Conservation (phyloP, 1,140 invertebrate genomes). For the Zaprionus nigranus region DNA sequence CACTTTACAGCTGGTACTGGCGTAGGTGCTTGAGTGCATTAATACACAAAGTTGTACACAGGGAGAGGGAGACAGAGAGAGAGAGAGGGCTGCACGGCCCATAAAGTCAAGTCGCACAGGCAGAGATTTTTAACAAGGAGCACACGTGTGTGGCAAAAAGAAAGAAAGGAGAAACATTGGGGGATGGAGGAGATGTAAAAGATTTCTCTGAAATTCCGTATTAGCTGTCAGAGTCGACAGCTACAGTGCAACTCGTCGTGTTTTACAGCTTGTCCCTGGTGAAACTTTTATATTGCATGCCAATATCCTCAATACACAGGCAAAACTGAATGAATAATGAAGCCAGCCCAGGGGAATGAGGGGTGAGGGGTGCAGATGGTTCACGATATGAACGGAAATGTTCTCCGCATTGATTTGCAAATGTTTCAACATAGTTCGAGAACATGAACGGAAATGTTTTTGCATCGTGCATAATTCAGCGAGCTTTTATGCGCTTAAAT, state of each 20-base stretch:
- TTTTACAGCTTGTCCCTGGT: conserved; percentile 57
- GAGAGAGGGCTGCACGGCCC: conserved; percentile 15
- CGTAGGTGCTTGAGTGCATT: conserved; percentile 65
- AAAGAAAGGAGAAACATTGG: no score
- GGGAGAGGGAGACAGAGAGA: not conserved
- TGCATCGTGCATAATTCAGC: not conserved
- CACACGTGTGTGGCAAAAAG: not conserved
- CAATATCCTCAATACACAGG: conserved; percentile 36
- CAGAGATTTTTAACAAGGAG: conserved; percentile 46
- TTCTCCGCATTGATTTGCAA: not conserved
- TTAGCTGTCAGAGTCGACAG: conserved; percentile 41
- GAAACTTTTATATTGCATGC: conserved; percentile 68
- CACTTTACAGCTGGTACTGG: conserved; percentile 41
- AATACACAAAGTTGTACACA: conserved; percentile 53
- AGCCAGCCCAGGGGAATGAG: not conserved
- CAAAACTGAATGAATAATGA: conserved; percentile 19
- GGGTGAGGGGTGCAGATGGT: not conserved
- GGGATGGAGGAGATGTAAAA: conserved; percentile 3
- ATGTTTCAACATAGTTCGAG: conserved; percentile 5
- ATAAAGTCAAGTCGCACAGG: conserved; percentile 64
- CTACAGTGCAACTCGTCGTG: conserved; percentile 36
- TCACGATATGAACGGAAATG: not conserved
- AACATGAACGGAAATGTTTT: not conserved
- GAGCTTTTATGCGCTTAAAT: conserved; percentile 9
- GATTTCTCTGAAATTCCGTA: conserved; percentile 34